Base-by-base conservation (phyloP, 1,140 invertebrate species). In the Drosophila elegans region DNA sequence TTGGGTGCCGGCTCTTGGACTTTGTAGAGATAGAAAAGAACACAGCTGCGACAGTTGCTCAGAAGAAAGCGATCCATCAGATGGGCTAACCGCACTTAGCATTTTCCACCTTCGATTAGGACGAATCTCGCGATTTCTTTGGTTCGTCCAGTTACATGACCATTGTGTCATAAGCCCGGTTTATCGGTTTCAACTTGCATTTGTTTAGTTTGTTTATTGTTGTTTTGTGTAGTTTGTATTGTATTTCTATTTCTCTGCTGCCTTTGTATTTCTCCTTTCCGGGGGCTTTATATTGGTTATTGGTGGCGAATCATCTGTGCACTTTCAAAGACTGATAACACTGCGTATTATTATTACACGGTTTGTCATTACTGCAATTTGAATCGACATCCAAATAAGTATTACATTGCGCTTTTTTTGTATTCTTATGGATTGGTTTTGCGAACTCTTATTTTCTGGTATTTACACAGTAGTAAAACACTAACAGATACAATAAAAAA, bases 301-400 rank as follows among this genome's bases (percentile, higher is more conserved):
- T 34, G 48, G n/a, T 12, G 45, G 45, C 45, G 25, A 29, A 29
- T 48, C 25, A 27, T 48, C 45, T 48, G 45, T 48, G 45, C 45
- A 48, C 45, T 48, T 48, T 27, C 45, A 11, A 48, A 27, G 29
- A 25, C n/a, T 48, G 45, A 27, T 25, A 29, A 7, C 45, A 12
- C 25, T 48, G 45, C 45, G 29, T 48, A 7, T 27, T 48, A n/a
- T 29, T 27, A 29, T 48, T 48, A 29, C 45, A 9, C 45, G 45
- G 45, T n/a, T 48, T 51, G 49, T 10, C 49, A 51, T 51, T 51
- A 51, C 49, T 51, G 49, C n/a, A 51, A 51, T 34, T 51, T 36
- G 12, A 51, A 36, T 36, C 49, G 32, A 34, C 13, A 21, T 36
- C 13, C 7, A 34, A 51, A 21, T 51, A 51, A 51, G 49, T 36